Evolutionary conservation across 2,888 invertebrate genomes (phyloP).

Genomic region (Heliothis peltigera): DNA sequence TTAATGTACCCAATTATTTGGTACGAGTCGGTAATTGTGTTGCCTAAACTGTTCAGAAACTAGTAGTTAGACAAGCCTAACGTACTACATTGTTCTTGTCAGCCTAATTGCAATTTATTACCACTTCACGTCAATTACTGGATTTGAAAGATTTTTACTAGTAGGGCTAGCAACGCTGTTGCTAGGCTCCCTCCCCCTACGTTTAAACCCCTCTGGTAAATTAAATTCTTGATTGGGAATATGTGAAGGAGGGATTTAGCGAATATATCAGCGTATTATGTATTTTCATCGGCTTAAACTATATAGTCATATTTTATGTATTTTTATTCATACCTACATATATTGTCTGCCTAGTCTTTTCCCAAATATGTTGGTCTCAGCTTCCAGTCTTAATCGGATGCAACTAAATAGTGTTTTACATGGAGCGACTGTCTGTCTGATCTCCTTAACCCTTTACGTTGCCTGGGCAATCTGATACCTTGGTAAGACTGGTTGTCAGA

Average conservation of each 20-base stretch:
- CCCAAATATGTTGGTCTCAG: too few relatives aligned
- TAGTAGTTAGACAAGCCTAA: conserved; percentile 29
- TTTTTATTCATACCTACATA: too few relatives aligned
- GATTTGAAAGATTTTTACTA: conserved; percentile 50
- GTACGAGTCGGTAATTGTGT: conserved; percentile 38
- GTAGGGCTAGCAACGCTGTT: conserved; percentile 27
- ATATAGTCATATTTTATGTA: too few relatives aligned
- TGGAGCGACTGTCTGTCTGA: too few relatives aligned
- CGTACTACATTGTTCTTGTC: conserved; percentile 55
- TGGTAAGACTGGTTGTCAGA: too few relatives aligned
- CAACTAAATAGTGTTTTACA: too few relatives aligned
- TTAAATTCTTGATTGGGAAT: conserved; percentile 12
- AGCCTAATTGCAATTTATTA: conserved; percentile 58
- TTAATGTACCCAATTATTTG: conserved; percentile 47
- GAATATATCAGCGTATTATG: background rate
- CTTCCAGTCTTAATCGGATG: too few relatives aligned
- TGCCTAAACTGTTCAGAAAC: conserved; percentile 44
- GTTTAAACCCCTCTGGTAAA: background rate
- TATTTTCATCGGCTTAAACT: background rate
- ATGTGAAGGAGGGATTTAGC: background rate
- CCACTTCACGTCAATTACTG: conserved; percentile 56
- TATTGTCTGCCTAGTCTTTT: too few relatives aligned
- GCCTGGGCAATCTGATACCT: too few relatives aligned
- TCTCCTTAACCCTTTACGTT: too few relatives aligned
- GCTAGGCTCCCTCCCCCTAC: background rate